These are phyloP conservation scores for Tipula vernalis DNA, from an alignment of 2,888 invertebrate genomes.

Conservation along the genomic window DNA sequence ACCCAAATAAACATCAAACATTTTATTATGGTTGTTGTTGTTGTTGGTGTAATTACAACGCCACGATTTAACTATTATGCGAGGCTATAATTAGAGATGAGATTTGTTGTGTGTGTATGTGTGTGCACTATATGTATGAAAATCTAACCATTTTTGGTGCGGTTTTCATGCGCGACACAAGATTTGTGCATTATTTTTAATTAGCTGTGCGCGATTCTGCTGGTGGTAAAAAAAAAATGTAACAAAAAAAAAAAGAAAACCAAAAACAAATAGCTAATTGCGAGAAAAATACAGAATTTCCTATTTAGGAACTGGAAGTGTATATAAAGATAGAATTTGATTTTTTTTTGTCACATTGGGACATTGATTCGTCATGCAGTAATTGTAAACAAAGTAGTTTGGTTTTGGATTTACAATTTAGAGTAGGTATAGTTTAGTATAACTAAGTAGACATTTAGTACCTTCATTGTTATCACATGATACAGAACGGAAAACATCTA, in stretches of 20 bases:
- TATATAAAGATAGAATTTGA: neutral
- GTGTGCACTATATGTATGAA: neutral
- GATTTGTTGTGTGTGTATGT: neutral
- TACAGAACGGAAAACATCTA: no score
- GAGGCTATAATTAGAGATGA: neutral
- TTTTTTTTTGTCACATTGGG: neutral
- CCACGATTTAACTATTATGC: neutral
- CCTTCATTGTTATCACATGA: no score
- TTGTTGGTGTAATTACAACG: neutral
- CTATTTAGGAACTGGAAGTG: neutral
- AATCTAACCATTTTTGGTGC: constrained; percentile 8
- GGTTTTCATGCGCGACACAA: neutral
- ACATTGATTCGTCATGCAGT: no score
- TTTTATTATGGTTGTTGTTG: neutral
- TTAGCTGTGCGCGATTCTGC: neutral
- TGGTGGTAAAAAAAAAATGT: neutral
- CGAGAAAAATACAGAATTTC: neutral
- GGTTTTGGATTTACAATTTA: no score
- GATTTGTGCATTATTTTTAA: neutral
- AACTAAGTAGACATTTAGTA: no score
- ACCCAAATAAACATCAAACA: neutral
- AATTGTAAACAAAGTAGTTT: no score
- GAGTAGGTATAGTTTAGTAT: no score
- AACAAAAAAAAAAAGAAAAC: neutral
- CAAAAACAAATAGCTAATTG: neutral